Base-by-base conservation (phyloP, 2,113 vertebrate species). In the Merops nubicus region DNA sequence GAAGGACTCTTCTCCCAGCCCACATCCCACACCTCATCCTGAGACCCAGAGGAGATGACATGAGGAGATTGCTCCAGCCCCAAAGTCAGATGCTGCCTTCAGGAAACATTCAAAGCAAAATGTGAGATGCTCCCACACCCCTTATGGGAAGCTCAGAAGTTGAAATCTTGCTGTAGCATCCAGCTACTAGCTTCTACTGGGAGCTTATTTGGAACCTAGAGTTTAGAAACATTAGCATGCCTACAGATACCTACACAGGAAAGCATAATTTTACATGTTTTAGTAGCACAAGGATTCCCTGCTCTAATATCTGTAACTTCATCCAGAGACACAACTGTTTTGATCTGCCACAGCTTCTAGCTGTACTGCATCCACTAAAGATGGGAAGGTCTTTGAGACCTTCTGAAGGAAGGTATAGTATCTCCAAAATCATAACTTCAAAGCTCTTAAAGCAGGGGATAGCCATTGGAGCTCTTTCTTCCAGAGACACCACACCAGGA, bases 401-500 rank as follows among this genome's bases (percentile, higher is more conserved):
- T 28, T 70, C 77, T 84, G 64, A 86, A 78, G 34, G 18, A 59
- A 42, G 15, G 7, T 10, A 38, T 1, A 62, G 40, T 33, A 29
- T 15, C 36, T 53, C 48, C 50, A 84, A 74, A 91, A 47, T 31
- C 2, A 0, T 26, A 48, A 33, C 5, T 48, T 69, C 38, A 70
- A 65, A 80, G 23, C 38, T 88, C 38, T 59, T 85, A 68, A 63
- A 79, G 60, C 68, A 78, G 15, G 17, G 82, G 67, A 42, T 28
- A 85, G 59, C 12, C n/a, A 26, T 23, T 25, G 57, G 54, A 59
- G 47, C 15, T 67, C 62, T 14, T 59, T 29, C 9, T 42, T 59
- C 23, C 53, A 79, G 48, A 42, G 42, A 75, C 7, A 31, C 20
- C 48, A 40, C 0, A 0, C 16, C 1, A 1, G 43, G 7, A 60